Conservation (phyloP, 2,797 vertebrate species). For the Clarias pachynema region DNA sequence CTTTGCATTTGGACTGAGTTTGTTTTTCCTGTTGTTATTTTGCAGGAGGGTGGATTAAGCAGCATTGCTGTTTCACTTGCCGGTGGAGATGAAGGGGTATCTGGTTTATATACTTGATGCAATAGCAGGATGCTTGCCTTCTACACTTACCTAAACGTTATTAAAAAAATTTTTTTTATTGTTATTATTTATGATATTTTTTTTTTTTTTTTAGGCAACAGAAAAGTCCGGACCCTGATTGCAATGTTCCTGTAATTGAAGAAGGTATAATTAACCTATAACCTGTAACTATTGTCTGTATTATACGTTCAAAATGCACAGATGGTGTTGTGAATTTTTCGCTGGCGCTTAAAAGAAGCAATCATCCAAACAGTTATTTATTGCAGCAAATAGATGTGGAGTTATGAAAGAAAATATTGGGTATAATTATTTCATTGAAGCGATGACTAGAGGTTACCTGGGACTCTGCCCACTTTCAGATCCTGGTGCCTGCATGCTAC, state of each 20-base stretch:
- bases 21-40: background rate
- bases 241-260: slow-evolving; percentile 57
- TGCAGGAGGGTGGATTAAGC: slow-evolving; percentile 10
- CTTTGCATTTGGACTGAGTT: background rate
- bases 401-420: too few relatives aligned
- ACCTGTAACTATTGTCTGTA: too few relatives aligned
- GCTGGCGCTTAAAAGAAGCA: too few relatives aligned
- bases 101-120: background rate
- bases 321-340: too few relatives aligned
- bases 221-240: slow-evolving; percentile 59
- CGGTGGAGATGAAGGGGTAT: slow-evolving; percentile 58
- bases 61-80: slow-evolving; percentile 15
- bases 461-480: too few relatives aligned
- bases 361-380: too few relatives aligned
- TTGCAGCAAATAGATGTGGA: too few relatives aligned
- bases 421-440: too few relatives aligned
- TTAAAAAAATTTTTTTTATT: background rate
- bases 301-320: too few relatives aligned
- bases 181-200: background rate
- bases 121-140: background rate
- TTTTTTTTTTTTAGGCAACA: slow-evolving; percentile 54
- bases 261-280: slow-evolving; percentile 52
- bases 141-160: background rate
- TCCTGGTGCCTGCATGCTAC: too few relatives aligned
- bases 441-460: too few relatives aligned